phyloP scores from a whole-genome alignment of 2,888 invertebrate species.

The Gandaritis pyraliata region DNA sequence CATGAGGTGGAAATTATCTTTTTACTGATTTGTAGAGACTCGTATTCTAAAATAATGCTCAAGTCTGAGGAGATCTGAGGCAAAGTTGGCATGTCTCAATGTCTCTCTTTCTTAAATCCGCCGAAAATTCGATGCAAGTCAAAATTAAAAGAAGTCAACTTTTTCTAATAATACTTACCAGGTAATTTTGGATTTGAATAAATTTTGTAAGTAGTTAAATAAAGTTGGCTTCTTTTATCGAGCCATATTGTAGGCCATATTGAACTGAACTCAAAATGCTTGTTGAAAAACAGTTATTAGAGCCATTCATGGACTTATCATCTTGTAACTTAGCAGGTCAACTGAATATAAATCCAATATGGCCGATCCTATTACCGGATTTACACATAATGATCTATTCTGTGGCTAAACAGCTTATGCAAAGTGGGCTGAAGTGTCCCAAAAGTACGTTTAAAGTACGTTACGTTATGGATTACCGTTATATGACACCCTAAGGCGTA shows the following conservation, averaged over 20 bases:
- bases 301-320: no score
- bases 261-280: no score
- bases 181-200: no score
- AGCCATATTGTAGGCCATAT: no score
- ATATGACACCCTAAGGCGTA: constrained; percentile 42
- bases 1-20: neutral
- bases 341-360: constrained; percentile 35
- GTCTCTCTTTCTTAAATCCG: no score
- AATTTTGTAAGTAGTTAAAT: no score
- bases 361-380: constrained; percentile 17
- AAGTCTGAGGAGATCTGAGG: neutral
- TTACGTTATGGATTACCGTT: constrained; percentile 44
- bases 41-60: neutral
- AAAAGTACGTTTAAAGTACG: constrained; percentile 44
- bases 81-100: no score
- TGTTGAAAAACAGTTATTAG: no score
- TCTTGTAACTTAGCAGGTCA: neutral
- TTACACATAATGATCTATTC: constrained; percentile 4
- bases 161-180: no score
- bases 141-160: no score
- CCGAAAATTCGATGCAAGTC: no score
- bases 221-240: no score
- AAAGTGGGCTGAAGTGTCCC: constrained; percentile 45
- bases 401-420: constrained; percentile 36
- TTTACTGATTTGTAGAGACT: neutral